Evolutionary conservation across 2,113 vertebrate genomes (phyloP).

Genomic region (Cnemophilus loriae): DNA sequence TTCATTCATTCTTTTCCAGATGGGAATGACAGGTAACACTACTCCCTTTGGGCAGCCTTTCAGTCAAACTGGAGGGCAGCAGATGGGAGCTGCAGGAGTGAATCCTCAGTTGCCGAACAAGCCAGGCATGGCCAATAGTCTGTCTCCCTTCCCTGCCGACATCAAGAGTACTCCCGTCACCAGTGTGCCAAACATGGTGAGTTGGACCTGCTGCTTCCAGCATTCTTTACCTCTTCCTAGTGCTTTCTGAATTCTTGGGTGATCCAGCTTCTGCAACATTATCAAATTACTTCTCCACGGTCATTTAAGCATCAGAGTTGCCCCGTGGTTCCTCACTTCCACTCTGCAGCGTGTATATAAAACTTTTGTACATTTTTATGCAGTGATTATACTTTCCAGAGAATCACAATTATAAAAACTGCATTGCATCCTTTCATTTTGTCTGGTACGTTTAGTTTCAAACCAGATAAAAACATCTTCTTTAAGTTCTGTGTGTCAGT

Average conservation of each 20-base stretch:
- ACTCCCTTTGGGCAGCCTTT: slow-evolving; percentile 90
- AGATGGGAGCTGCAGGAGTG: slow-evolving; percentile 85
- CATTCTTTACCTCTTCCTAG: neutral
- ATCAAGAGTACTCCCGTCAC: slow-evolving; percentile 88
- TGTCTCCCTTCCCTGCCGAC: slow-evolving; percentile 85
- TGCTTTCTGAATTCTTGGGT: neutral
- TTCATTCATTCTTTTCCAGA: slow-evolving; percentile 75
- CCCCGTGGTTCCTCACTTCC: neutral
- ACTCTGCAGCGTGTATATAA: fast-evolving
- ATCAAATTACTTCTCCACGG: neutral
- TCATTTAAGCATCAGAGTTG: neutral
- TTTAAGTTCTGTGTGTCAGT: neutral
- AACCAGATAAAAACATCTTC: neutral
- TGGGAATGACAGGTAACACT: slow-evolving; percentile 87
- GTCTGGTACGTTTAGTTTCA: neutral
- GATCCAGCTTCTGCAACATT: fast-evolving
- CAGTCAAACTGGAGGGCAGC: slow-evolving; percentile 86
- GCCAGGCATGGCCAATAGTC: slow-evolving; percentile 85
- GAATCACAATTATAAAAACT: neutral
- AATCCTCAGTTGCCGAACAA: slow-evolving; percentile 89
- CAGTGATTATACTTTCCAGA: neutral
- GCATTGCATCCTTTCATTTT: neutral
- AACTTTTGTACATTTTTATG: neutral
- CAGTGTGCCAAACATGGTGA: slow-evolving; percentile 94
- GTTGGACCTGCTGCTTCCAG: slow-evolving; percentile 17